Base-by-base conservation (phyloP, 2,888 invertebrate species). In the Acronicta aceris region DNA sequence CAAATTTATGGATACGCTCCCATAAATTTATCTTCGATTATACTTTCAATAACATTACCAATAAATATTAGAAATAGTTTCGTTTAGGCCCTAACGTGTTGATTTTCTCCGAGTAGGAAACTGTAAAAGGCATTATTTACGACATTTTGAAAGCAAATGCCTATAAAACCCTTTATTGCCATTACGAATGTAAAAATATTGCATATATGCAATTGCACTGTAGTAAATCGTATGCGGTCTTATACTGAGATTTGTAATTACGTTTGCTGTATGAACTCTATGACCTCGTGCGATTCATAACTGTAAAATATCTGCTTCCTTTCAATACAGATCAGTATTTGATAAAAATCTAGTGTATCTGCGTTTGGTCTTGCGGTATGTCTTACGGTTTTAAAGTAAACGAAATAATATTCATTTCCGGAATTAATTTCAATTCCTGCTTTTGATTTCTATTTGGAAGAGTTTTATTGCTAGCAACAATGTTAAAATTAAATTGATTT, bases 221-320 rank as follows among this genome's bases (percentile, higher is more conserved):
- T 16, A 27, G 27, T 8, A 40, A 6, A 41, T 30, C n/a, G 5
- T 27, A 46, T 33, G 25, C 42, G 7, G 36, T 27, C 5, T 40
- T 42, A 30, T 40, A 17, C 15, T 9, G 7, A 17, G 38, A 17
- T 41, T 53, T 47, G 8, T 54, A 59, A 50, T 59, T 36, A 46
- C 41, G 16, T 42, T 60, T 10, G 40, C 27, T 5, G 15, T 27
- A 27, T 73, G 59, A 72, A 57, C 67, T 72, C 38, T 6, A 5
- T 67, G 68, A 67, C 59, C 74, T 48, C 48, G 17, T 50, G 17
- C 27, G 59, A 59, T 50, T 50, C 25, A 46, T 50, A 68, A 51
- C 68, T 45, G 67, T 72, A 42, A 30, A n/a, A 40, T 46, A 51
- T 54, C 9, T 43, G 42, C 7, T 66, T 49, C 52, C 21, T 40